Base-by-base conservation (phyloP, 2,797 vertebrate genomes). In the Phalanger gymnotis region DNA sequence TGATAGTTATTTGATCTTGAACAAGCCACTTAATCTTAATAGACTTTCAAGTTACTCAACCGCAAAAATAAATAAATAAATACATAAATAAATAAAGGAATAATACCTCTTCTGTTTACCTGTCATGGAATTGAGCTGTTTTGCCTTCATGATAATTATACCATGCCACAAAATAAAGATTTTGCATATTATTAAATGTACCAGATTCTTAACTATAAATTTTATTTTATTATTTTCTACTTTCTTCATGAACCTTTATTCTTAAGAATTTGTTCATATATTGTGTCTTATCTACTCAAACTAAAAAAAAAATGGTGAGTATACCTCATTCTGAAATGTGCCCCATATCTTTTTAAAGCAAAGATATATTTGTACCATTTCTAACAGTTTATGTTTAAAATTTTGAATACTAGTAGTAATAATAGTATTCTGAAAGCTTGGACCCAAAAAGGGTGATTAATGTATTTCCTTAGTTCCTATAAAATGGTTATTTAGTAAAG, bases 401-500 rank as follows among this genome's bases (percentile, higher is more conserved):
- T 87, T 51, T 47, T 47, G 19, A 87, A 27, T 51, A 11, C 40
- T 51, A 87, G 22, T 51, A 27, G n/a, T 66, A n/a, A 94, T 34
- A 89, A 22, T 93, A 93, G 73, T 93, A 73, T 53, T 94, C 73
- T 2, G 4, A 91, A 54, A 96, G 25, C 22, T 47, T 51, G 73
- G 73, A 9, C 40, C 73, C 22, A 25, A 12, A 47, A 87, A 27
- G 54, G 96, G 16, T 92, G 96, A 94, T 93, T 56, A 81, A 16
- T 92, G 0, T 10, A 81, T 93, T 96, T 95, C 94, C 3, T 93
- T 91, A 90, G 31, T 73, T 97, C 34, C 66, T 87, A 92, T 54
- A 91, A 22, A 91, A 27, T 87, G 22, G 91, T 95, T 94, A 96
- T 90, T 95, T 51, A 31, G 22, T 96, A 96, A 95, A 92, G 53